Evolutionary conservation across 1,140 invertebrate genomes (phyloP).

Genomic region (Pseudomyrmex cubaensis): DNA sequence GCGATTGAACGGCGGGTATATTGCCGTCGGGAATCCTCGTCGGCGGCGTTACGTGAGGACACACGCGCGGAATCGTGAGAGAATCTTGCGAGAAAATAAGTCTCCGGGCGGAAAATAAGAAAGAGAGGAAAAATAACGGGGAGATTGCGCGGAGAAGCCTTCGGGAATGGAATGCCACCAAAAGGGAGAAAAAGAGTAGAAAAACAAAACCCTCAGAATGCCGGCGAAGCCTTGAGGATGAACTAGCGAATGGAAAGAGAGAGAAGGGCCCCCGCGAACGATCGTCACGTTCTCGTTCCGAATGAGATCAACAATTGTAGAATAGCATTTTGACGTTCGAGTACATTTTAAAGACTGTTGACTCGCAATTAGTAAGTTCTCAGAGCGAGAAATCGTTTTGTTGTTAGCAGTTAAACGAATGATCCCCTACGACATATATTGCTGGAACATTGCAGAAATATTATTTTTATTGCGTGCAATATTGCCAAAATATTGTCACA

Average conservation of each 20-base stretch:
- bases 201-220: slow-evolving; percentile 1
- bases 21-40: neutral
- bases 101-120: neutral
- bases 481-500: too few relatives aligned
- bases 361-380: too few relatives aligned
- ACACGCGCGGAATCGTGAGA: too few relatives aligned
- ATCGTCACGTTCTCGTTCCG: neutral
- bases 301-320: neutral
- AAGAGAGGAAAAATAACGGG: neutral
- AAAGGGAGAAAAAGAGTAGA: neutral
- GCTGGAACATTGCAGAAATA: too few relatives aligned
- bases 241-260: slow-evolving; percentile 2
- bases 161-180: neutral
- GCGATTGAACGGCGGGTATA: neutral
- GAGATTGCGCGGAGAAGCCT: neutral
- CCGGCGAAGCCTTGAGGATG: neutral
- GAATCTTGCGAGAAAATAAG: too few relatives aligned
- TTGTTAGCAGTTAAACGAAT: too few relatives aligned
- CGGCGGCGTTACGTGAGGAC: neutral
- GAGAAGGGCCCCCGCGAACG: neutral
- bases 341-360: too few relatives aligned
- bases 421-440: too few relatives aligned
- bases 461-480: too few relatives aligned
- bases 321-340: too few relatives aligned
- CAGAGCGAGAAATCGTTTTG: too few relatives aligned